phyloP scores from a whole-genome alignment of 2,888 invertebrate genomes.

The Frankliniella fusca region DNA sequence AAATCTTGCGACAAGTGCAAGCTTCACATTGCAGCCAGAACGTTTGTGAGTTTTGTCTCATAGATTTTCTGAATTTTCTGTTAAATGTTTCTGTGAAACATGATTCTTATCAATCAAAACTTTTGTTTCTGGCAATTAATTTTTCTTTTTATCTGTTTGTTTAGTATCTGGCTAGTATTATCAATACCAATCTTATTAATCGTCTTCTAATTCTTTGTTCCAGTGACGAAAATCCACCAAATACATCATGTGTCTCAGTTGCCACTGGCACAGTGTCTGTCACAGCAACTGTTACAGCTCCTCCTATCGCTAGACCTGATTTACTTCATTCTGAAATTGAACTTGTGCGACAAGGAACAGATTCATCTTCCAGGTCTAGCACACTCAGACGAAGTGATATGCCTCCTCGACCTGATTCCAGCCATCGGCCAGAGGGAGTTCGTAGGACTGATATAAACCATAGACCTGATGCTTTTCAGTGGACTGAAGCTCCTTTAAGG shows the following conservation, averaged over 20 bases:
- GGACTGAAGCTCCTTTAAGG: neutral
- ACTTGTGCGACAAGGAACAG: neutral
- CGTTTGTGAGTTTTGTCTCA: neutral
- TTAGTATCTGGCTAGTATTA: neutral
- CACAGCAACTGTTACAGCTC: neutral
- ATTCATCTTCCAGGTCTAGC: neutral
- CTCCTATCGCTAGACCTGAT: neutral
- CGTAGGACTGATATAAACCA: neutral
- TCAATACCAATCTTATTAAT: no score
- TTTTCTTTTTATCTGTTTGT: neutral
- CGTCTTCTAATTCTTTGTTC: neutral
- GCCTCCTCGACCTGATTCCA: neutral
- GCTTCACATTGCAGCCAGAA: slow-evolving; percentile 41
- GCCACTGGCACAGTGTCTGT: neutral
- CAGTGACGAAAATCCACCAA: neutral
- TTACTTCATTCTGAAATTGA: slow-evolving; percentile 3
- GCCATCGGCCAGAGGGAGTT: neutral
- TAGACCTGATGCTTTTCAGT: neutral
- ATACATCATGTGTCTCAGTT: slow-evolving; percentile 3
- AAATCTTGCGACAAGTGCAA: slow-evolving; percentile 46
- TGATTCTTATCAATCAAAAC: no score
- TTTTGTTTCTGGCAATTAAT: neutral
- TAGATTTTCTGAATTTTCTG: neutral
- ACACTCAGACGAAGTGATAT: slow-evolving; percentile 10
- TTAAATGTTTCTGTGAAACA: no score